A percentile compares a stretch with the other conserved stretches of the same genome.
phyloP scores from a whole-genome alignment of 2,888 invertebrate species.

The Catocala nupta region DNA sequence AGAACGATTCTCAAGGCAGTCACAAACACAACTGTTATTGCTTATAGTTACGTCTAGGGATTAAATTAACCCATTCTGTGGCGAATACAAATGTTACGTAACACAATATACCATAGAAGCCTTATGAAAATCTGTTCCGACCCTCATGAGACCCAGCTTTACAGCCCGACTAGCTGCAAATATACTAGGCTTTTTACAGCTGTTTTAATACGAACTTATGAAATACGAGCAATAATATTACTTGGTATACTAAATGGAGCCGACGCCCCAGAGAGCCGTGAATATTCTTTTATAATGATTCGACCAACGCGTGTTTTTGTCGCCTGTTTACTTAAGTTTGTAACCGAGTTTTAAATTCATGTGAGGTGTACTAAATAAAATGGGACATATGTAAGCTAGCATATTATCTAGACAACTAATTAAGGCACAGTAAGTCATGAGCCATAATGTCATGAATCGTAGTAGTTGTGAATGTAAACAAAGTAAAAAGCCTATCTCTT shows the following conservation, averaged over 20 bases:
- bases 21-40: too few relatives aligned
- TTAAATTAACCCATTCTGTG: too few relatives aligned
- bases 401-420: too few relatives aligned
- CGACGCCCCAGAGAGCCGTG: slow-evolving; percentile 1
- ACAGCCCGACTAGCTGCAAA: not conserved
- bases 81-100: too few relatives aligned
- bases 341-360: not conserved
- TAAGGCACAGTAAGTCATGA: too few relatives aligned
- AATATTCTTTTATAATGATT: not conserved
- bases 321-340: not conserved
- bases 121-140: slow-evolving; percentile 23
- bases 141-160: slow-evolving; percentile 6
- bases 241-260: not conserved
- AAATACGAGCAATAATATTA: slow-evolving; percentile 14
- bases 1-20: too few relatives aligned
- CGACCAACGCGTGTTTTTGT: not conserved
- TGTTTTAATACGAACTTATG: slow-evolving; percentile 23
- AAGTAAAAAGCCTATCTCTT: too few relatives aligned
- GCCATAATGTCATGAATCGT: too few relatives aligned
- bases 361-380: too few relatives aligned
- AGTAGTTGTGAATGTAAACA: too few relatives aligned
- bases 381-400: too few relatives aligned
- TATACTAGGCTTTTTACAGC: slow-evolving; percentile 14
- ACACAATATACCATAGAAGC: not conserved
- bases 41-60: too few relatives aligned